Base-by-base conservation (phyloP, 2,888 invertebrate genomes). In the Rosalia funebris region DNA sequence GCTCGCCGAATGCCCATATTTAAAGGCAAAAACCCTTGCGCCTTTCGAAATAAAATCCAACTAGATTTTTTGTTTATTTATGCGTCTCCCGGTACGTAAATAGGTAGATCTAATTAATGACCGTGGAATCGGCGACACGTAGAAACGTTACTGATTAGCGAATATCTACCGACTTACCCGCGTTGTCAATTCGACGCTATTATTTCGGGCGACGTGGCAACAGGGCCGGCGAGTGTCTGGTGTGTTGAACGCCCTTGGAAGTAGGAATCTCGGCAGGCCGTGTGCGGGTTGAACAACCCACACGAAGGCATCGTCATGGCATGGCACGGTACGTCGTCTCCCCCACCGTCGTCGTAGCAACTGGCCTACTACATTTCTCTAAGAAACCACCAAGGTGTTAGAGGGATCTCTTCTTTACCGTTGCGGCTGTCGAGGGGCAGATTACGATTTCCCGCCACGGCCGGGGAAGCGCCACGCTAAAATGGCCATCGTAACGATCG, bases 211-310 rank as follows among this genome's bases (percentile, higher is more conserved):
- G 9, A 46, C 41, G 17, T 20, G 59, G 59, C 62, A 57, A 60
- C n/a, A n/a, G n/a, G n/a, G n/a, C n/a, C n/a, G 45, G 39, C 52
- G 32, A 32, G 41, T 53, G 62, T 63, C 62, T 63, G 62, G 55
- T 60, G 56, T 47, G 56, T 56, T 55, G 66, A 68, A 69, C 69
- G 70, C 70, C 71, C 71, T 69, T 70, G 70, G 66, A 69, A 68
- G 64, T 62, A 62, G 62, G 62, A 67, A 67, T 67, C 67, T 65
- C 67, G 60, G 61, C 61, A 61, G 55, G 54, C 57, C 62, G 60
- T 58, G 62, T 47, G 53, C 41, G 59, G 39, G 60, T 60, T 60
- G 60, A 60, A 60, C 60, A 60, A 60, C 60, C 60, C 58, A 58
- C 46, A 34, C 46, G 56, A 19, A 39, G 46, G 31, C 56, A 47